Evolutionary conservation across 2,113 vertebrate species (phyloP), one percentile per base, ranked within the genome.

Genomic region (Chascanopsetta lugubris): DNA sequence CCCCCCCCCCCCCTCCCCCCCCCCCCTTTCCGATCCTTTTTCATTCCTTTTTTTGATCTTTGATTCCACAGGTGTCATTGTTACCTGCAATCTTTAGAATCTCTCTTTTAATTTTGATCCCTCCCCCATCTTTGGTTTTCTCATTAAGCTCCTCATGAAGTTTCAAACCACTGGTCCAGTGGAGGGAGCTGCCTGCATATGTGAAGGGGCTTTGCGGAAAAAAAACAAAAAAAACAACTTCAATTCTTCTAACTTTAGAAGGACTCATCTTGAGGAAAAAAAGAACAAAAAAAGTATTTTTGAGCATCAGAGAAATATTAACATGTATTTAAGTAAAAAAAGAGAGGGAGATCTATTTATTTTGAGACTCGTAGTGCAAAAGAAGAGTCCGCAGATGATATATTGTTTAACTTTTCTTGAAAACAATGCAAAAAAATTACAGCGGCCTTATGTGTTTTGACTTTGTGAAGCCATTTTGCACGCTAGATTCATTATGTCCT

Each of bases 361-460:
- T 91, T 91, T 89, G 73, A 76, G 85, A 78, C 82, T 85, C 61
- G 0, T 65, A 75, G 82, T 79, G 73, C 66, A 78, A 87, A 79
- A 72, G 32, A 78, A 51, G 81, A 89, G 88, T 86, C 82, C 47
- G 32, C 68, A 85, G 77, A 89, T 87, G 82, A 87, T 87, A 77
- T 88, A 84, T 88, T 87, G 83, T 86, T 90, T 92, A 85, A 90
- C 79, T 90, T 92, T 93, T 92, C 88, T 91, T 92, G 73, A 83
- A 88, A 93, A 84, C 83, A 90, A 94, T 94, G 94, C 94, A 94
- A 95, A 94, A 94, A 91, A 74, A 93, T 38, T 79, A 88, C 87
- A 78, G 81, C 68, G 80, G 58, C 72, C 88, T 90, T 90, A 88
- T 80, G 72, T 87, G 79, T 87, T 82, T 82, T 80, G 87, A 92